phyloP scores from a whole-genome alignment of 2,113 vertebrate species.

The Aix galericulata region DNA sequence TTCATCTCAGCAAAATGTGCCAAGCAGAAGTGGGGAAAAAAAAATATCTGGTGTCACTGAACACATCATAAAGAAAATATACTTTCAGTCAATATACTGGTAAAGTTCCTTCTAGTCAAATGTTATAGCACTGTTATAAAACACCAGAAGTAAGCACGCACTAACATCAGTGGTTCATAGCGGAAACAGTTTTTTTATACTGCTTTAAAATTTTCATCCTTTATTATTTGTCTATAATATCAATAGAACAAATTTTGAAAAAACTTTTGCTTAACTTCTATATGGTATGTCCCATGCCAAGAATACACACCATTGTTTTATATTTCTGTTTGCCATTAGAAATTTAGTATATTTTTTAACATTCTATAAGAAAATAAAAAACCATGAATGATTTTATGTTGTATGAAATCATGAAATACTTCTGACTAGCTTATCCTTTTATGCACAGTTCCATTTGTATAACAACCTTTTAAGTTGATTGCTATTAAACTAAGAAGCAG shows the following conservation, averaged over 20 bases:
- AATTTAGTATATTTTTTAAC: slow-evolving; percentile 22
- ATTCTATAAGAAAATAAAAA: slow-evolving; percentile 5
- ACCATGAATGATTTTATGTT: background rate
- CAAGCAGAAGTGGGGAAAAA: background rate
- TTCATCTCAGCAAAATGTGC: background rate
- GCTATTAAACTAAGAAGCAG: background rate
- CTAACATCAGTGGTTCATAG: background rate
- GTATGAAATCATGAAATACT: background rate
- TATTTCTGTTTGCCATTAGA: background rate
- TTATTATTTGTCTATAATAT: background rate
- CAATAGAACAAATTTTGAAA: background rate
- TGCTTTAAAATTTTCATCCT: background rate
- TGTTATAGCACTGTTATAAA: background rate
- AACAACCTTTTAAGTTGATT: background rate
- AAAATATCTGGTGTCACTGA: background rate
- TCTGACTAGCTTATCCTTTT: background rate
- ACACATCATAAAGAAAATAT: background rate
- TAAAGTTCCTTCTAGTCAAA: background rate
- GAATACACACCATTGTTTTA: background rate
- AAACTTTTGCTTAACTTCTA: background rate
- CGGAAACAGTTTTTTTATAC: background rate
- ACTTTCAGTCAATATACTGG: background rate
- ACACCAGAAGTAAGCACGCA: background rate
- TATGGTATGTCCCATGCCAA: background rate
- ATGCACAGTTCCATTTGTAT: background rate